Base-by-base conservation (phyloP, 1,140 invertebrate species). In the Drosophila dunni region DNA sequence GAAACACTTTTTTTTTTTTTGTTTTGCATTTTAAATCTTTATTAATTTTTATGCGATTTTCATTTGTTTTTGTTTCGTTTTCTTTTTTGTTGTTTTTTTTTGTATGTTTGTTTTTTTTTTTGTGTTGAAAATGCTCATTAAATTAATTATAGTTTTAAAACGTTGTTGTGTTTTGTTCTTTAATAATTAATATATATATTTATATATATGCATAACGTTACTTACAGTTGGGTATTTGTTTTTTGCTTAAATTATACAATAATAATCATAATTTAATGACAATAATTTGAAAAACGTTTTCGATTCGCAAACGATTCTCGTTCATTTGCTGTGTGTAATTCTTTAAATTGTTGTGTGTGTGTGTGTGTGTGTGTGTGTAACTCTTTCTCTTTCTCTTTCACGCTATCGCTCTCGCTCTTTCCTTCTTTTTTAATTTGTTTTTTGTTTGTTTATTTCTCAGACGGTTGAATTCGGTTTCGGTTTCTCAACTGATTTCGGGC, bases 11-110 rank as follows among this genome's bases (percentile, higher is more conserved):
- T 13, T 17, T 13, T 17, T 10, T 61, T 53, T 63, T 81, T 58
- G 57, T 81, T 86, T 86, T 82, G 82, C 83, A 86, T 86, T 85
- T 76, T 42, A 86, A 86, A 86, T 86, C 82, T 86, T 86, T 86
- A 86, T 81, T 86, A 81, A 86, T 79, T 86, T 74, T 51, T 75
- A 48, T 63, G 58, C 48, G 50, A 33, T 51, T 69, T 57, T 76
- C 45, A 46, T 65, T 58, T 61, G 44, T 29, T 15, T 53, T 50
- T 68, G 15, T 17, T 56, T 70, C 44, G 53, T 45, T 58, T 63
- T 61, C 45, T 36, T 50, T 29, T 66, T 29, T 65, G 40, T 15
- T 56, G 62, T 36, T 64, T 51, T 57, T 62, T 70, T 62, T 36
- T 58, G 38, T 74, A 46, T 74, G 2, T 29, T 15, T 56, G 62